Conservation (phyloP, 2,797 vertebrate species). For the Aeoliscus strigatus region DNA sequence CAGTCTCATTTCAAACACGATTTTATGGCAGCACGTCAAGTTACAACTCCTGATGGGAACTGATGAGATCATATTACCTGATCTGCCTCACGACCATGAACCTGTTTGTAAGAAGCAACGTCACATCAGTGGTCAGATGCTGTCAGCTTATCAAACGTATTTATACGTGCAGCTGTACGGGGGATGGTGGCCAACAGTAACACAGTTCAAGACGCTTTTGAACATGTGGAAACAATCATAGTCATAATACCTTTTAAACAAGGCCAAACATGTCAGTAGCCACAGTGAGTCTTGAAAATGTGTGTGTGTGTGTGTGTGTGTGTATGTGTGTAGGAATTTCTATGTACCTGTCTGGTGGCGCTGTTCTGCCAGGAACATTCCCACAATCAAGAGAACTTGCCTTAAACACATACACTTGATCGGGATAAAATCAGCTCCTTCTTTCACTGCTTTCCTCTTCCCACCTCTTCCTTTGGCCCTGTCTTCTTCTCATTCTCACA, state of each 20-base stretch:
- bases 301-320: conserved; percentile 1
- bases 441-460: conserved; percentile 23
- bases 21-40: neutral
- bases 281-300: neutral
- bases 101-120: conserved; percentile 13
- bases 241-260: neutral
- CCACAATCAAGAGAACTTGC: conserved; percentile 57
- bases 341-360: conserved; percentile 1
- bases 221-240: too few species aligned
- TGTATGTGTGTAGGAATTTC: conserved; percentile 13
- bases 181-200: conserved; percentile 19
- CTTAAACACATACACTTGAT: conserved; percentile 53
- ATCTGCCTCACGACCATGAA: conserved; percentile 5
- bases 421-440: conserved; percentile 23
- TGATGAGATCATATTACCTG: too few species aligned
- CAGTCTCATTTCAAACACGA: too few species aligned
- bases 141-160: conserved; percentile 38
- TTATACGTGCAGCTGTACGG: conserved; percentile 24
- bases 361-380: conserved; percentile 53
- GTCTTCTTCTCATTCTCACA: neutral
- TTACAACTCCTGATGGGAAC: neutral
- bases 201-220: neutral
- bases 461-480: neutral
- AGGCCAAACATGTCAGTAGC: neutral
- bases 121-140: conserved; percentile 34